A percentile compares a stretch with the other conserved stretches of the same genome.
Evolutionary conservation across 2,113 vertebrate species (phyloP).

Genomic region (Xenopus laevis): DNA sequence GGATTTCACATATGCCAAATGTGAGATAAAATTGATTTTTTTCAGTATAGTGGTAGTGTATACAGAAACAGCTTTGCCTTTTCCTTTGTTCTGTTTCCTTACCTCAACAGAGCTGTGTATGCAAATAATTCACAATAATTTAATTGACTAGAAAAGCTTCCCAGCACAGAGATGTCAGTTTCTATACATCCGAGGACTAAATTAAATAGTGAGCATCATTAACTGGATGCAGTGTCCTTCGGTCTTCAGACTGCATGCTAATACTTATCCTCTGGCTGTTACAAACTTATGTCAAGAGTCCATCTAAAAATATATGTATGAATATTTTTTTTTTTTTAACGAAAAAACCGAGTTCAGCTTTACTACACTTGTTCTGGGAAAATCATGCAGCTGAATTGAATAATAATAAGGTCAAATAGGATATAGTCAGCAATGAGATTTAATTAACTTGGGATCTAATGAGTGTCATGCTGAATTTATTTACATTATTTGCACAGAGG

Average conservation of each 20-base stretch:
- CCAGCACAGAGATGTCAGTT: neutral
- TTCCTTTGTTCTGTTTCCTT: neutral
- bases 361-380: slow-evolving; percentile 56
- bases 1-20: slow-evolving; percentile 27
- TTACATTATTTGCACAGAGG: slow-evolving; percentile 65
- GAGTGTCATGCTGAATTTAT: slow-evolving; percentile 65
- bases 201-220: slow-evolving; percentile 2
- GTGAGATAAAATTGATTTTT: slow-evolving; percentile 23
- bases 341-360: slow-evolving; percentile 47
- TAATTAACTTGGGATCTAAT: slow-evolving; percentile 68
- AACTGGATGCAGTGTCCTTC: slow-evolving; percentile 15
- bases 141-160: neutral
- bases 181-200: neutral
- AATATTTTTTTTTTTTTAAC: slow-evolving; percentile 18
- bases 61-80: slow-evolving; percentile 23
- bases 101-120: neutral
- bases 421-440: slow-evolving; percentile 64
- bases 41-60: slow-evolving; percentile 29
- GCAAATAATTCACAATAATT: slow-evolving; percentile 14
- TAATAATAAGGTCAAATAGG: slow-evolving; percentile 66
- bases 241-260: slow-evolving; percentile 2
- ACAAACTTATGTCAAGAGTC: slow-evolving; percentile 19
- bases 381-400: slow-evolving; percentile 59
- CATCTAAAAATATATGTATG: slow-evolving; percentile 48
- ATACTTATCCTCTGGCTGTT: slow-evolving; percentile 11